Percentiles rank a stretch among this genome's conserved stretches.
Conservation (phyloP, 2,888 invertebrate genomes). For the Anodontia alba region DNA sequence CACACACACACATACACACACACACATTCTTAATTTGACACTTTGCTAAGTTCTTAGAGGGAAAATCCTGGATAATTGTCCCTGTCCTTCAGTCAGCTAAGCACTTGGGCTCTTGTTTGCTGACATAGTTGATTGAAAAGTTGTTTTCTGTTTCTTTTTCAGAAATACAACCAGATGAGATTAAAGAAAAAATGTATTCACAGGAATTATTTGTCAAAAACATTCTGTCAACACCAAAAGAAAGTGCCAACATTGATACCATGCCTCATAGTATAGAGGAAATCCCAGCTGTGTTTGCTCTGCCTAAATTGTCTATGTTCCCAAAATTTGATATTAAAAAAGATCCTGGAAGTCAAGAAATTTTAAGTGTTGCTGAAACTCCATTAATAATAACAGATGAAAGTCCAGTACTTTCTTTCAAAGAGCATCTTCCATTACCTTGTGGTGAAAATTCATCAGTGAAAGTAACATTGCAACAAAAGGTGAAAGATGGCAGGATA, state of each 20-base stretch:
- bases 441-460: background rate
- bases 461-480: background rate
- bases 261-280: constrained; percentile 22
- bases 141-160: no score
- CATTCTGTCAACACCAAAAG: background rate
- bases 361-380: background rate
- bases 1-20: no score
- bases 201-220: constrained; percentile 26
- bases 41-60: no score
- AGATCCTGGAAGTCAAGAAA: background rate
- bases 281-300: constrained; percentile 31
- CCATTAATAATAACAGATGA: background rate
- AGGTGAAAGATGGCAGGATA: background rate
- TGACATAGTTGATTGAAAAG: no score
- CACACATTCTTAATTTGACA: no score
- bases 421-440: background rate
- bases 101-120: no score
- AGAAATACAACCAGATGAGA: constrained; percentile 63
- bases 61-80: no score
- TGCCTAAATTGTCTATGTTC: constrained; percentile 17
- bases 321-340: background rate
- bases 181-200: constrained; percentile 40
- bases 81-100: no score
- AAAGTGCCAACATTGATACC: background rate
- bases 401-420: background rate